Base-by-base conservation (phyloP, 2,797 vertebrate species). In the Spondyliosoma cantharus region DNA sequence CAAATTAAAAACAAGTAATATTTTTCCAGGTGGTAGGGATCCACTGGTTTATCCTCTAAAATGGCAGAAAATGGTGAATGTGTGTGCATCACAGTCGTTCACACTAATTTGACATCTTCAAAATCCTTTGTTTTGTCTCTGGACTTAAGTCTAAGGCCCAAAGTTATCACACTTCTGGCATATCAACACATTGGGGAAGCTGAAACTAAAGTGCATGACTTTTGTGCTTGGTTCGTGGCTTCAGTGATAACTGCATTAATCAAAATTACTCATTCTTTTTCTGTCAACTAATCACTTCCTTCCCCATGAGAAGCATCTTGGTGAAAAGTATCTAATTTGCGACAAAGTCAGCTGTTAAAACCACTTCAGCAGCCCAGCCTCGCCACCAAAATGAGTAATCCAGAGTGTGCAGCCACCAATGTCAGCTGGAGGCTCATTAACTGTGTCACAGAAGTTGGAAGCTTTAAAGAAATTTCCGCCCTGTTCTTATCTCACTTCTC, bases 381-480 rank as follows among this genome's bases (percentile, higher is more conserved):
- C 22, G 4, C 25, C 20, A 22, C 37, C n/a, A 24, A 43, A 46
- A 83, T 73, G 78, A 86, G 67, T 76, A 76, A 20, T 32, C 3
- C 69, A 75, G 70, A 52, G 62, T 60, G 52, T 45, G 58, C 15
- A 27, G 0, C 29, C 52, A 2, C 4, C 22, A 20, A 1, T 59
- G 71, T 71, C 63, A 59, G 67, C 78, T 71, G 69, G 72, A 81
- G 65, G 45, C 59, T 81, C 59, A 54, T 80, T 60, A 78, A 59
- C 32, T 56, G 71, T 45, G 56, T 22, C 73, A 29, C 63, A 60
- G 71, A 0, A 29, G 52, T 11, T 52, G 49, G 60, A 68, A 64
- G 48, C 42, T 56, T 75, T 24, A 15, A 67, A 71, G 74, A 74
- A 74, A 64, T 2, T 14, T 42, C 27, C 48, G 54, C 15, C 52